Evolutionary conservation across 1,140 invertebrate species (phyloP).

Genomic region (Helicorthomorpha holstii): DNA sequence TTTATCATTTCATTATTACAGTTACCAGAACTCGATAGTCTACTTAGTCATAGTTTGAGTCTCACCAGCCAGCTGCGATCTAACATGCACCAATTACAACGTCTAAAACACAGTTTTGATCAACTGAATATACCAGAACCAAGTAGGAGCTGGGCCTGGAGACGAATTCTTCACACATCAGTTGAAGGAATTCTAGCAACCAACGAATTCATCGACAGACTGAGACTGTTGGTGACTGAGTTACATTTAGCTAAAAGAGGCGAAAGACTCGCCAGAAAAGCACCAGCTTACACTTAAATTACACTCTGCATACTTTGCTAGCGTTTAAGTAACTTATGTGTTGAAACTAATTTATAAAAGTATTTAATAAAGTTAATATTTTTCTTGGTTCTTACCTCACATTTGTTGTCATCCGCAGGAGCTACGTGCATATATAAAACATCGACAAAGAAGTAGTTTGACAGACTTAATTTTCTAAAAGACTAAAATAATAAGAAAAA

Average conservation of each 20-base stretch:
- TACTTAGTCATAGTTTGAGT: background rate
- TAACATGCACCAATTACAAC: background rate
- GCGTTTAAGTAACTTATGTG: background rate
- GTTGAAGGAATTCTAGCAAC: background rate
- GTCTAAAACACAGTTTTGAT: background rate
- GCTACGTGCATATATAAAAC: conserved; percentile 50
- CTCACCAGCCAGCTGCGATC: background rate
- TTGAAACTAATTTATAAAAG: background rate
- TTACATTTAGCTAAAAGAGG: background rate
- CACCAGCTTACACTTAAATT: background rate
- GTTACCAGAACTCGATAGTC: no score
- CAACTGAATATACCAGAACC: background rate
- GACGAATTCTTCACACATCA: background rate
- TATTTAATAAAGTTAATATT: conserved; percentile 2
- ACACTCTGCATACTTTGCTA: background rate
- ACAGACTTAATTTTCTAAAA: conserved; percentile 33
- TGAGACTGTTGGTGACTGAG: background rate
- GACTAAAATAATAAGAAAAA: conserved; percentile 16
- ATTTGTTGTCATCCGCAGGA: conserved; percentile 26
- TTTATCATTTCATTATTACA: no score
- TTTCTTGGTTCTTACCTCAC: conserved; percentile 20
- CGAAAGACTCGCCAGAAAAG: background rate
- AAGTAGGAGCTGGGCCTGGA: background rate
- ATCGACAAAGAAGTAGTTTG: conserved; percentile 47
- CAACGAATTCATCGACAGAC: background rate